Base-by-base conservation (phyloP, 2,797 vertebrate genomes). In the Platalea minor region DNA sequence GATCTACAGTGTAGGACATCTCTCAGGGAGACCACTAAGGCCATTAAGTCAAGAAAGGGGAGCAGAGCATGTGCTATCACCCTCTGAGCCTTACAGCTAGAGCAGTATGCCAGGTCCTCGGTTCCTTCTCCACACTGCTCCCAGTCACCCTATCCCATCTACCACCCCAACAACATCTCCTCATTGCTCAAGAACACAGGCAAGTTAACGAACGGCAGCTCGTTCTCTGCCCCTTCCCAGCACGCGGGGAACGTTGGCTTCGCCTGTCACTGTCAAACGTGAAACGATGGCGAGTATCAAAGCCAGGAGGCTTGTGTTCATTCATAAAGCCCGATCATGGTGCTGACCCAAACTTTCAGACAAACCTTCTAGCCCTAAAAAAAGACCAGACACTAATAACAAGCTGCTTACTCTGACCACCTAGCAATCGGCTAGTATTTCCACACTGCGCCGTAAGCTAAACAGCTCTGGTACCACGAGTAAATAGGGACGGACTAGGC, bases 251-350 rank as follows among this genome's bases (percentile, higher is more conserved):
- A 60, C 23, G 41, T 0, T 10, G 17, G 14, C 24, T 87, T 74
- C 3, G 3, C 24, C 64, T 57, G 21, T 48, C 46, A n/a, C 41
- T 61, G 37, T 35, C 28, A 50, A 54, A 69, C 41, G 53, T 3
- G 0, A 73, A 89, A 57, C 0, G 0, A 57, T 13, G 19, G 33
- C 0, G 2, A 85, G 48, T 23, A 16, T 39, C 67, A 70, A 67
- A 85, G 63, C 67, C 72, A 75, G 5, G 4, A 67, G 23, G 21
- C 18, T 73, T 11, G 6, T 64, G 46, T 26, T 77, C 45, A 35
- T 61, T 82, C 56, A 53, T 13, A 35, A 64, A 78, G 43, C 67
- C 24, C 2, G 1, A 20, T 10, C 0, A 3, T 2, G 10, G 48
- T 10, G 64, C 60, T 48, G 61, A 85, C 15, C 31, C n/a, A 72